Base-by-base conservation (phyloP, 2,797 vertebrate species). In the Poeciliopsis turneri region DNA sequence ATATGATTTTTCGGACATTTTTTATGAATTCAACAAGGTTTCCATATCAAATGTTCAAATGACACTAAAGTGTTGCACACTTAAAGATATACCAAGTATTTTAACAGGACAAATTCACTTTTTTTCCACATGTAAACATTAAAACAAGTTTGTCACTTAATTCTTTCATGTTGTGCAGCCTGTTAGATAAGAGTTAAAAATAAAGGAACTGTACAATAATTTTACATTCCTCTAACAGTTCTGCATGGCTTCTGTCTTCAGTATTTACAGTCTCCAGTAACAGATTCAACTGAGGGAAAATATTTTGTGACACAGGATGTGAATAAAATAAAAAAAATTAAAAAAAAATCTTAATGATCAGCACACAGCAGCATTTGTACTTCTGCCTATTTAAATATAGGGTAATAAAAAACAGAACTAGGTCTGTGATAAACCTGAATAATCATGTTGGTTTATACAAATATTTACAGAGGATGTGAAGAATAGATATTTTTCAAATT, bases 211-310 rank as follows among this genome's bases (percentile, higher is more conserved):
- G 93, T 95, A 94, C 92, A 95, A 71, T 80, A 88, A 92, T 94
- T 95, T 87, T 94, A 95, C 93, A 95, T 94, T 94, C 87, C 74
- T 91, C 78, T 90, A 94, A 94, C 93, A 94, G 92, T 94, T 95
- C 88, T 86, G 92, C 93, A 93, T 94, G 93, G 94, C 94, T 94
- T 95, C 81, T 90, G 89, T 90, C 84, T 83, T 89, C 78, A 91
- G 75, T 92, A 94, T 94, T 46, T 94, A 94, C 93, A 93, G 57
- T 79, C 76, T 84, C 55, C 64, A 74, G 79, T 41, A 78, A 89
- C 78, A 66, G 13, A 61, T 84, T 78, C 66, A 78, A 83, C 77
- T 82, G 10, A 18, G 43, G 74, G 82, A 70, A 72, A 57, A 39
- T 77, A 81, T 88, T 86, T 89, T 80, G 86, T 89, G 84, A 88